These are phyloP conservation scores for Drosophila merina DNA, from an alignment of 2,888 invertebrate species.

Conservation along the genomic window DNA sequence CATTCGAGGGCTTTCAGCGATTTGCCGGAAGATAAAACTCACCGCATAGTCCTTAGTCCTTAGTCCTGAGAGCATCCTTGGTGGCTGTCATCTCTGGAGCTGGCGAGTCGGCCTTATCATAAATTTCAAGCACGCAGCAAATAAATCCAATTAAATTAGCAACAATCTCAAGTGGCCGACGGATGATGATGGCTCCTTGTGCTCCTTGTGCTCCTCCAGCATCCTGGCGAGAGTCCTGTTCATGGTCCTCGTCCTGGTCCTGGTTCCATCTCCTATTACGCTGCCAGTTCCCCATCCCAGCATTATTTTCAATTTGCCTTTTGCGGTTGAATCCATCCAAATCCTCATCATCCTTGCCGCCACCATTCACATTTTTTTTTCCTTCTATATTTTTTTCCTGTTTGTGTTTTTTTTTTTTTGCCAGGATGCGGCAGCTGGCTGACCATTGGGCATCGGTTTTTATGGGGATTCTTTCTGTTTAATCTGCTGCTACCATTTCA, in stretches of 20 bases:
- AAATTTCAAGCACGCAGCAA: constrained; percentile 64
- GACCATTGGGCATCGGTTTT: constrained; percentile 29
- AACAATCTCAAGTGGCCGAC: constrained; percentile 63
- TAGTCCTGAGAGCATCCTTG: not conserved
- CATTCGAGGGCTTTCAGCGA: constrained; percentile 33
- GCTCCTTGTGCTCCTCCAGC: not conserved
- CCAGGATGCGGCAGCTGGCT: not conserved
- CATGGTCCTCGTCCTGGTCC: not conserved
- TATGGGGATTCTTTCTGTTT: constrained; percentile 24
- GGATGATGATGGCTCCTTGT: constrained; percentile 30
- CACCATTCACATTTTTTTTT: not conserved
- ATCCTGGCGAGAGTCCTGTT: not conserved
- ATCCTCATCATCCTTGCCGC: constrained; percentile 2
- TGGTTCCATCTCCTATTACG: constrained; percentile 23
- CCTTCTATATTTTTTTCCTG: not conserved
- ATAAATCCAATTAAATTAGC: constrained; percentile 75
- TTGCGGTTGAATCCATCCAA: constrained; percentile 26
- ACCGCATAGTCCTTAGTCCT: not conserved
- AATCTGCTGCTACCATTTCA: constrained; percentile 7
- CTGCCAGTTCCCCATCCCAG: not conserved
- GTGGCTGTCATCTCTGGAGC: constrained; percentile 4
- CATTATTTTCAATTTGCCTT: constrained; percentile 52
- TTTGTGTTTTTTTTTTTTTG: not conserved
- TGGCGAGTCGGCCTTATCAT: constrained; percentile 34
- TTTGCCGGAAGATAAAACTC: constrained; percentile 28